Evolutionary conservation across 2,113 vertebrate species (phyloP), one percentile per base, ranked within the genome.

Genomic region (Maccullochella peelii): DNA sequence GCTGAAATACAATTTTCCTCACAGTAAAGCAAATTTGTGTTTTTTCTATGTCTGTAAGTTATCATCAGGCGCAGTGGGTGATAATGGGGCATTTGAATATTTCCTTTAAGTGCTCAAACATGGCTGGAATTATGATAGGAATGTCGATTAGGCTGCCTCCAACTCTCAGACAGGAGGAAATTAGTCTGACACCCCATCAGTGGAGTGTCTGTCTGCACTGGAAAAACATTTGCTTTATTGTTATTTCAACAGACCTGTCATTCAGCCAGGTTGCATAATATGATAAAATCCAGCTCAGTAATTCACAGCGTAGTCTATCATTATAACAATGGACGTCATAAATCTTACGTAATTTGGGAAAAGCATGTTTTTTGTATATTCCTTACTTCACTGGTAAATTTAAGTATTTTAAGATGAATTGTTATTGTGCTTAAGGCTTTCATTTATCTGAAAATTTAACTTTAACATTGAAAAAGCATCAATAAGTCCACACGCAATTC

Each of bases 111-210:
- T 92, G 90, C 85, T 91, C 71, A 83, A 89, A 92, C 86, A 86
- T 77, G 85, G 78, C 80, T 75, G 69, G 79, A 79, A 86, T 88
- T 84, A 91, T 79, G 86, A 89, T 83, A 77, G 90, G 87, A 93
- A 93, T 86, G 82, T 92, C 90, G 88, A 86, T 92, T 89, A 91
- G 83, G 80, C 80, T 81, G 86, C 80, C 72, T 89, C 78, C 42
- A 72, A 69, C 85, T 89, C 89, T 88, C 83, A 91, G 87, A 87
- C 89, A 84, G 79, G 88, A 94, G 91, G 91, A 93, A 92, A 92
- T 91, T 89, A 89, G 80, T 86, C 89, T 83, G 82, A 90, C 91
- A 94, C 88, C 82, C 87, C 85, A 88, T 93, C 88, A 87, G 79
- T 38, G 33, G 69, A 88, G 75, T 77, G 87, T 90, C 86, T 93